Evolutionary conservation across 1,140 invertebrate genomes (phyloP).

Genomic region (Lasioglossum albipes): DNA sequence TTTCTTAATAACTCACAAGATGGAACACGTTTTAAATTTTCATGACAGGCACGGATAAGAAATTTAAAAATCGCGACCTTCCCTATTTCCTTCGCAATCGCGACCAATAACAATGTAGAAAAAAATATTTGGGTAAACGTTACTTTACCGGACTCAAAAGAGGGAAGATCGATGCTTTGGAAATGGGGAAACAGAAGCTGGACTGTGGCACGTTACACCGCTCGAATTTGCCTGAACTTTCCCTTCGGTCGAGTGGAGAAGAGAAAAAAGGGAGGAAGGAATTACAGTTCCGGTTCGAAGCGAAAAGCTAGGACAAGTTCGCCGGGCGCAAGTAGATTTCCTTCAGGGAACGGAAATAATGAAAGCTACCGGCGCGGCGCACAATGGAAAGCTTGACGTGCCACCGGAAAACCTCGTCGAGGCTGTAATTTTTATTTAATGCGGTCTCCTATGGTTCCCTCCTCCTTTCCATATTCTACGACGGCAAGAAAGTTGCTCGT

Average conservation of each 20-base stretch:
- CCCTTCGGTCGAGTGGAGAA: too few species aligned
- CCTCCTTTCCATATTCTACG: not conserved
- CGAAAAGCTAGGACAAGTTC: not conserved
- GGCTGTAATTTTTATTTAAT: slow-evolving; percentile 41
- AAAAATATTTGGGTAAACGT: too few species aligned
- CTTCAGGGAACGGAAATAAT: slow-evolving; percentile 17
- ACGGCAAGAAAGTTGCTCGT: slow-evolving; percentile 16
- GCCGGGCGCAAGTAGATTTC: slow-evolving; percentile 1
- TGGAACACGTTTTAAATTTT: too few species aligned
- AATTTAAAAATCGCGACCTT: too few species aligned
- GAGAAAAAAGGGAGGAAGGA: not conserved
- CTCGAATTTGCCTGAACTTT: not conserved
- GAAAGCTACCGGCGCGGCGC: not conserved
- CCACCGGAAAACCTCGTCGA: slow-evolving; percentile 15
- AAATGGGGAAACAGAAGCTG: too few species aligned
- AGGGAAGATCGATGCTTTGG: too few species aligned
- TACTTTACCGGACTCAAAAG: too few species aligned
- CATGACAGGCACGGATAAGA: too few species aligned
- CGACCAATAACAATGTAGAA: too few species aligned
- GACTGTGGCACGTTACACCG: too few species aligned
- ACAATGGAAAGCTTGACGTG: slow-evolving; percentile 16
- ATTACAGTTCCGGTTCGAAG: not conserved
- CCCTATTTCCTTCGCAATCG: too few species aligned
- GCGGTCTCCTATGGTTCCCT: not conserved
- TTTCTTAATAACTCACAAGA: too few species aligned